Evolutionary conservation across 2,888 invertebrate species (phyloP), one percentile per base, ranked within the genome.

Genomic region (Leptothorax acervorum): DNA sequence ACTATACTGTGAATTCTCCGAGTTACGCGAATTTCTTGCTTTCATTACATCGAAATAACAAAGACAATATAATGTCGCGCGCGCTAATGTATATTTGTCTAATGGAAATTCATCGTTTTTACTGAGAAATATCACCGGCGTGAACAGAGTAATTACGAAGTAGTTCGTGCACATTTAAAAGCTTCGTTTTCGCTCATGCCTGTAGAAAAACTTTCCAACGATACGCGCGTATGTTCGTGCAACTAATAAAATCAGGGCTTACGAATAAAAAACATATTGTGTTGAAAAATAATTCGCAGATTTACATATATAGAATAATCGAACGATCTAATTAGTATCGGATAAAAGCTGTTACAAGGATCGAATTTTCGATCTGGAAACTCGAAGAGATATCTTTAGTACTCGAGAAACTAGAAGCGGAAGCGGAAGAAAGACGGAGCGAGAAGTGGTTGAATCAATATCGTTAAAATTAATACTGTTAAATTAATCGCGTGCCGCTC

Each of bases 401-500:
- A 15, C 9, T 75, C 15, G 15, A 63, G 45, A 48, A 23, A 23
- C 15, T 53, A 3, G 11, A 51, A 51, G n/a, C 18, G 51, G 35
- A 53, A 71, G 28, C 48, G 28, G 71, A 55, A 53, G 35, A 8
- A 12, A 31, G 70, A 23, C 15, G 12, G 31, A 28, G 48, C 8
- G 71, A 51, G 48, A 51, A 35, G 28, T 45, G 23, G 35, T 63
- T 63, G 11, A 63, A 75, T 74, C 62, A 48, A 74, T 62, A 62
- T 74, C 57, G 12, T 53, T 53, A 42, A 55, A 53, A 55, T 78
- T 78, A 71, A 39, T 53, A 78, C 53, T 76, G n/a, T 66, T 66
- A 66, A 76, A 78, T 78, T 78, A 76, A 68, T 28, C 53, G 53
- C n/a, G 53, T 71, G 55, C 28, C 71, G 42, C 53, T 70, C 12